phyloP scores from a whole-genome alignment of 1,140 invertebrate species.

The Cephus cinctus region DNA sequence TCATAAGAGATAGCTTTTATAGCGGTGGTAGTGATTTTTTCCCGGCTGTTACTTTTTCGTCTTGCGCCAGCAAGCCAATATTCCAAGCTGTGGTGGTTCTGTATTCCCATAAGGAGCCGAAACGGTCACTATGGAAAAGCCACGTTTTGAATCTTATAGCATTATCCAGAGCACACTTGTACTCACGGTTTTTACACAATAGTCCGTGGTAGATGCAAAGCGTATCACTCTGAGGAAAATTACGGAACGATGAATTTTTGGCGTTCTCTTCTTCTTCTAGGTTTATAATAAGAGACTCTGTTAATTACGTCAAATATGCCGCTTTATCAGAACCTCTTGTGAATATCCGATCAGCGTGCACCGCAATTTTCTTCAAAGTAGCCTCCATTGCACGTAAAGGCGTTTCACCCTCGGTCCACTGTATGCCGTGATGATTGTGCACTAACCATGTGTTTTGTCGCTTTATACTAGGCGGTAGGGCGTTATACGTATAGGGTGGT shows the following conservation, averaged over 20 bases:
- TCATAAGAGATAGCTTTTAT: not conserved
- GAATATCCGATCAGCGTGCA: not conserved
- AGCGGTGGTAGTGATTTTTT: too few relatives aligned
- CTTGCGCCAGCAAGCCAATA: not conserved
- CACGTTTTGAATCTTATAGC: too few relatives aligned
- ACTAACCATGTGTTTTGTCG: conserved; percentile 5
- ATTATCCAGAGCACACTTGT: too few relatives aligned
- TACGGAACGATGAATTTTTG: not conserved
- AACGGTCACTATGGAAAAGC: conserved; percentile 2
- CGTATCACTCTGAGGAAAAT: conserved; percentile 2
- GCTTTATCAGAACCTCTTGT: conserved; percentile 5
- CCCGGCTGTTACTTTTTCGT: not conserved
- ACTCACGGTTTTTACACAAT: conserved; percentile 1
- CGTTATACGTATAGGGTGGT: not conserved
- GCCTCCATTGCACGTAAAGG: not conserved
- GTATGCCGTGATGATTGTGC: conserved; percentile 2
- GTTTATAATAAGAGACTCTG: conserved; percentile 8
- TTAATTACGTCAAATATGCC: not conserved
- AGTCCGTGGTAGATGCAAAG: conserved; percentile 1
- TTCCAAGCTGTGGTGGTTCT: conserved; percentile 1
- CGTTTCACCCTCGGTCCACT: conserved; percentile 1
- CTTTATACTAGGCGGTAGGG: not conserved
- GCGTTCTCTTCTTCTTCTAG: conserved; percentile 4
- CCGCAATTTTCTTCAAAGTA: conserved; percentile 4
- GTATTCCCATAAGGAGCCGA: too few relatives aligned